Evolutionary conservation across 1,140 invertebrate genomes (phyloP).

Genomic region (Drosophila pallidifrons): DNA sequence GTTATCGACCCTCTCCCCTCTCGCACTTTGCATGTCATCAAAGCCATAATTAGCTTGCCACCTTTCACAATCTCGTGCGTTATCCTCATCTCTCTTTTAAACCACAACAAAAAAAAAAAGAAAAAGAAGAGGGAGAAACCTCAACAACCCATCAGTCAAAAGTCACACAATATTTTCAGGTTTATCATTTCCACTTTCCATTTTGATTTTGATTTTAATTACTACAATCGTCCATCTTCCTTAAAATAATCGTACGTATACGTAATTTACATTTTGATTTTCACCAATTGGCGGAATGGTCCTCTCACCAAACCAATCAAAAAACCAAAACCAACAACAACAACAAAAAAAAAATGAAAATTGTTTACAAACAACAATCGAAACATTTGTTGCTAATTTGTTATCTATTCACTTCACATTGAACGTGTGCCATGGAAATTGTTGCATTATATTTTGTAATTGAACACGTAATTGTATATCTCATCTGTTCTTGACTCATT

Average conservation of each 20-base stretch:
- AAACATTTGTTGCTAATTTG: conserved; percentile 40
- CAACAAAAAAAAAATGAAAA: conserved; percentile 8
- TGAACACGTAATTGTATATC: conserved; percentile 11
- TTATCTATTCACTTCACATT: conserved; percentile 31
- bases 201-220: conserved; percentile 33
- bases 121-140: not conserved
- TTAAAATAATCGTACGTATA: conserved; percentile 30
- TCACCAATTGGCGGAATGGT: conserved; percentile 81
- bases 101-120: not conserved
- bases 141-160: conserved; percentile 43
- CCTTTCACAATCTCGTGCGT: conserved; percentile 41
- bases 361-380: conserved; percentile 14
- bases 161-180: conserved; percentile 70
- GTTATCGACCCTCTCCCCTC: conserved; percentile 24
- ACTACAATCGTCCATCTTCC: conserved; percentile 4
- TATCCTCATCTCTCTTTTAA: conserved; percentile 34
- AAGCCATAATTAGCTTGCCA: conserved; percentile 71
- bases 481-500: conserved; percentile 62
- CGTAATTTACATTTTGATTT: conserved; percentile 28
- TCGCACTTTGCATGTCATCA: conserved; percentile 67
- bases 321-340: conserved; percentile 44
- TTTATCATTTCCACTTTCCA: conserved; percentile 38
- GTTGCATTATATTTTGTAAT: conserved; percentile 36
- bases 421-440: conserved; percentile 26
- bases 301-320: conserved; percentile 59